Evolutionary conservation across 2,113 vertebrate species (phyloP), one percentile per base, ranked within the genome.

Genomic region (Colossoma macropomum): DNA sequence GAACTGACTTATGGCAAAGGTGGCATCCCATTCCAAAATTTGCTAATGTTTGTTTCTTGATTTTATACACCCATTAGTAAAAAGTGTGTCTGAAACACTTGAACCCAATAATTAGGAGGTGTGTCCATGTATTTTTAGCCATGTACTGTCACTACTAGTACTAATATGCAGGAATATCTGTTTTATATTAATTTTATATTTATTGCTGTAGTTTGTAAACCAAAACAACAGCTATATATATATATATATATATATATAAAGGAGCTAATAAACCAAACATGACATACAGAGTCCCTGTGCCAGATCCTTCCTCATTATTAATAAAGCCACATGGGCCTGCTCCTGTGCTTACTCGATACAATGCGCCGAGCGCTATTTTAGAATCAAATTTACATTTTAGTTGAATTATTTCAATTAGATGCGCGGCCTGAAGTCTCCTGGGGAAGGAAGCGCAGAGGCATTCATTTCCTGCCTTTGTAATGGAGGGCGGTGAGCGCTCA

Each of bases 401-500:
- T 82, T 50, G 34, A 83, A 76, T 63, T 56, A 79, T 65, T 82
- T 82, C 50, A 78, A 75, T 79, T 75, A 71, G 56, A 60, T 52
- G 70, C 38, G 19, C 30, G 66, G 38, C 30, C 30, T 34, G 38
- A 34, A 38, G 52, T 23, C 62, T 63, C 28, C 56, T 32, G 77
- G 34, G 85, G 79, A 52, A 21, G 78, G 17, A 25, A 23, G 65
- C 28, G 69, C 16, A 45, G 41, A 45, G 54, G 68, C 45, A 76
- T 79, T 81, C 28, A 77, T 77, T 84, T 73, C 65, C 70, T 80
- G 56, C 62, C 28, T 72, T 76, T 80, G 71, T 80, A 80, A 80
- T 72, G 17, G 60, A 41, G 52, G 62, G 38, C 8, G 34, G 62
- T 23, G 52, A 54, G 66, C 65, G 73, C 73, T 73, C 27, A 50